Evolutionary conservation across 2,888 invertebrate genomes (phyloP).

Genomic region (Furcula furcula): DNA sequence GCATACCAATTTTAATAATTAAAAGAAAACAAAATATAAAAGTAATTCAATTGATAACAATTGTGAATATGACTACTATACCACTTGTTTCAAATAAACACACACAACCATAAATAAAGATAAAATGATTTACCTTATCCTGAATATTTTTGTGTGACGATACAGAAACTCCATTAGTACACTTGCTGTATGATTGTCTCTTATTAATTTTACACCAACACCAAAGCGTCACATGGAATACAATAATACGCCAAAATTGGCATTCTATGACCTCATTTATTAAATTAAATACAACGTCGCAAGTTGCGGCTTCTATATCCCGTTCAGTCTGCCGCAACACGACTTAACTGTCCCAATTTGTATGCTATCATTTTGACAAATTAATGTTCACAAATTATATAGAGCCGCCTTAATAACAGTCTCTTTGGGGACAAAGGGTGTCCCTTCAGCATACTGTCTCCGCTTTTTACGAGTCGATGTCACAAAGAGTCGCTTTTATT

Average conservation of each 20-base stretch:
- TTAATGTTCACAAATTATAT: slow-evolving; percentile 52
- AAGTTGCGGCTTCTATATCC: slow-evolving; percentile 33
- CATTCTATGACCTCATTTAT: slow-evolving; percentile 32
- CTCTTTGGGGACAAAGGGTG: slow-evolving; percentile 45
- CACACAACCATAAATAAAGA: neutral
- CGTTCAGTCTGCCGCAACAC: slow-evolving; percentile 47
- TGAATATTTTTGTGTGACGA: slow-evolving; percentile 22
- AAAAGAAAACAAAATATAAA: too few species aligned
- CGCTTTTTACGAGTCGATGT: slow-evolving; percentile 50
- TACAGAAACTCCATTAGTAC: slow-evolving; percentile 55
- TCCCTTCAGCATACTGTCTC: slow-evolving; percentile 51
- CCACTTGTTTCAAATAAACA: neutral
- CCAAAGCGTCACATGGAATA: slow-evolving; percentile 52
- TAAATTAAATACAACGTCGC: slow-evolving; percentile 38
- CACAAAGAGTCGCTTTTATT: slow-evolving; percentile 64
- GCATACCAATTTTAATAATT: too few species aligned
- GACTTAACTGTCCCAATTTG: slow-evolving; percentile 47
- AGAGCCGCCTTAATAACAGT: slow-evolving; percentile 39
- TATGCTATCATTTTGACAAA: slow-evolving; percentile 38
- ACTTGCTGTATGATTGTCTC: slow-evolving; percentile 48
- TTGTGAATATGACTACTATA: neutral
- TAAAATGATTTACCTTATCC: slow-evolving; percentile 40
- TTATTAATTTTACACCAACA: slow-evolving; percentile 56
- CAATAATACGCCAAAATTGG: slow-evolving; percentile 35
- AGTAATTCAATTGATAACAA: neutral